Conservation (phyloP, 2,888 invertebrate species). For the Mayetiola destructor region DNA sequence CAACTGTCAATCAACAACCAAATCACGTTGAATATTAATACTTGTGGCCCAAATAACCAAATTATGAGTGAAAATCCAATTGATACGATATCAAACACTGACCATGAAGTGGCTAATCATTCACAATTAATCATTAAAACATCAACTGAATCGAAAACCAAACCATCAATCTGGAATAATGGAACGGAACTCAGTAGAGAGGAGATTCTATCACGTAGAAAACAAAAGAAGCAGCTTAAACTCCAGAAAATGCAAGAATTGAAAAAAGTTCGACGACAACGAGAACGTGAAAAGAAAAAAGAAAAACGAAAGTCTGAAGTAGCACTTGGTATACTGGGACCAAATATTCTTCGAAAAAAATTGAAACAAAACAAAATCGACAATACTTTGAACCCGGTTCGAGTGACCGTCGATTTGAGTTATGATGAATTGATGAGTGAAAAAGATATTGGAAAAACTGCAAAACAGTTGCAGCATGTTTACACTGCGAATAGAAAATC, state of each 20-base stretch:
- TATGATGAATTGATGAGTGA: conserved; percentile 85
- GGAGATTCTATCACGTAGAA: conserved; percentile 39
- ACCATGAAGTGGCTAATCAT: background rate
- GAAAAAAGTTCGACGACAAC: conserved; percentile 53
- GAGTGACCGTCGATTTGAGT: conserved; percentile 75
- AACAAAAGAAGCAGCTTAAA: conserved; percentile 52
- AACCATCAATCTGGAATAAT: background rate
- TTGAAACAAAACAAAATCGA: conserved; percentile 59
- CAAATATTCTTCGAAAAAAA: conserved; percentile 51
- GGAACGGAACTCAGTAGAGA: background rate
- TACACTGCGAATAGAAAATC: conserved; percentile 83
- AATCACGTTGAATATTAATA: too few relatives aligned
- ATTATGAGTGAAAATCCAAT: background rate
- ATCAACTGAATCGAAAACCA: background rate
- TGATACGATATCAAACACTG: background rate
- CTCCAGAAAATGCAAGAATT: conserved; percentile 57
- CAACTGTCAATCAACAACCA: too few relatives aligned
- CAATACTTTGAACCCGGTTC: conserved; percentile 47
- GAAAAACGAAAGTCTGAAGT: conserved; percentile 53
- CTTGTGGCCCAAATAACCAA: too few relatives aligned
- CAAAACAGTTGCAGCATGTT: conserved; percentile 78
- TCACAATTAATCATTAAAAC: background rate
- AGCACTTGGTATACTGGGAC: conserved; percentile 58
- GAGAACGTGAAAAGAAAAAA: conserved; percentile 57
- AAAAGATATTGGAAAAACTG: conserved; percentile 73